Base-by-base conservation (phyloP, 2,888 invertebrate genomes). In the Drosophila nr. medialis region DNA sequence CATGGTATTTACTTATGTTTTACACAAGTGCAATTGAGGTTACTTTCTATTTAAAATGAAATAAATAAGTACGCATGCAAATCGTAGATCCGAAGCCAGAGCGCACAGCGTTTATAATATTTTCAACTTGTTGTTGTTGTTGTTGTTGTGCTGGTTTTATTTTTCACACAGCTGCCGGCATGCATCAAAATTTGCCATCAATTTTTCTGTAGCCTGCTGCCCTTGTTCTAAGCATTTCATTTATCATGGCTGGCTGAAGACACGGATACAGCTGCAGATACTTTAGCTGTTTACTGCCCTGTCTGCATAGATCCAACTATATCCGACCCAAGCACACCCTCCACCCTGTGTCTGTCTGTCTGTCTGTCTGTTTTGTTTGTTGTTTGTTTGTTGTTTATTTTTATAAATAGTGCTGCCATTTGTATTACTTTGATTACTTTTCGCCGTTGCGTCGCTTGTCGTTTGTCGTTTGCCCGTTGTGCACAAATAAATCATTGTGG, bases 391-490 rank as follows among this genome's bases (percentile, higher is more conserved):
- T 77, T 80, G 60, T 72, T 83, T 88, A 83, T 84, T 88, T 86
- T 80, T 86, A 86, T 88, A 86, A 76, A 80, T 72, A 75, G 77
- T 80, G 59, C 76, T 54, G 74, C 72, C 84, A 88, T 88, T 85
- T 85, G 89, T 88, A 88, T 85, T 85, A 85, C 89, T 85, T 88
- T 85, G 89, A 85, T 85, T 85, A 85, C 89, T 86, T 75, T 75
- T 60, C 30, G 64, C 66, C 64, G 53, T 62, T 74, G 32, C 29
- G 32, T 54, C 50, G 50, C 61, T 29, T 27, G 27, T 27, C 27
- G 27, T 27, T 64, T 51, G 79, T 70, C 79, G 59, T 3, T 27
- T 49, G 30, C 53, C 75, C 64, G 71, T 59, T 72, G 59, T 65
- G 54, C 76, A 63, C 75, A 86, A 88, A 88, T 84, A 84, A 84